Percentiles rank a stretch among this genome's conserved stretches.
Conservation (phyloP, 2,797 vertebrate species). For the Cirrhinus mrigala region DNA sequence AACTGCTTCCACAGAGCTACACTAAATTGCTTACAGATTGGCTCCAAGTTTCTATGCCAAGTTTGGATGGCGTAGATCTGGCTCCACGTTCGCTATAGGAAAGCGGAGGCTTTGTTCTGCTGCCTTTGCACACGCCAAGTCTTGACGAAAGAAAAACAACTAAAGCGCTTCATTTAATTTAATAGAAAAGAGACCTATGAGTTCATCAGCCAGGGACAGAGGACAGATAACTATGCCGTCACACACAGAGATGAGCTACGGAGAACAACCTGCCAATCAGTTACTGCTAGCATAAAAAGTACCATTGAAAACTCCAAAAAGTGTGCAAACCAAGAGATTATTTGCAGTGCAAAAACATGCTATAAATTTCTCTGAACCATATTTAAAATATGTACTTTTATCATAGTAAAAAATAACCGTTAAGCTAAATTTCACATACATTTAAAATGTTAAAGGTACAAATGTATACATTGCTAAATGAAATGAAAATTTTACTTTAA, state of each 20-base stretch:
- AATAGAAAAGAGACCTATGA: slow-evolving; percentile 62
- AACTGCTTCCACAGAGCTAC: slow-evolving; percentile 56
- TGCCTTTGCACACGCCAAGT: slow-evolving; percentile 63
- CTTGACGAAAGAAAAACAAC: slow-evolving; percentile 66
- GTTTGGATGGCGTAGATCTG: slow-evolving; percentile 58
- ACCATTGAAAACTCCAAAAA: not conserved
- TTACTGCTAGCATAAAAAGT: not conserved
- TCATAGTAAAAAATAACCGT: too few species aligned
- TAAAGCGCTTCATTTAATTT: slow-evolving; percentile 61
- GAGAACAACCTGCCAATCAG: slow-evolving; percentile 12
- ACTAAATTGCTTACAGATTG: slow-evolving; percentile 76
- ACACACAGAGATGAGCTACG: slow-evolving; percentile 25
- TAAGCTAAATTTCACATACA: too few species aligned
- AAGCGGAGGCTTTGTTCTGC: slow-evolving; percentile 61
- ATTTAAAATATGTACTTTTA: too few species aligned
- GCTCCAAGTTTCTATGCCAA: slow-evolving; percentile 61
- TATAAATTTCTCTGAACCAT: not conserved
- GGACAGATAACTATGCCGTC: slow-evolving; percentile 24
- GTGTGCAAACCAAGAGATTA: not conserved
- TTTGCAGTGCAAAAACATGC: not conserved
- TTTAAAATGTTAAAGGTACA: too few species aligned
- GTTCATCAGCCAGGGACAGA: slow-evolving; percentile 56
- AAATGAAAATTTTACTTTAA: too few species aligned
- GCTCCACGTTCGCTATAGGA: slow-evolving; percentile 48
- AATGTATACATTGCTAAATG: too few species aligned